phyloP scores from a whole-genome alignment of 2,113 vertebrate species.

The Mirounga angustirostris region DNA sequence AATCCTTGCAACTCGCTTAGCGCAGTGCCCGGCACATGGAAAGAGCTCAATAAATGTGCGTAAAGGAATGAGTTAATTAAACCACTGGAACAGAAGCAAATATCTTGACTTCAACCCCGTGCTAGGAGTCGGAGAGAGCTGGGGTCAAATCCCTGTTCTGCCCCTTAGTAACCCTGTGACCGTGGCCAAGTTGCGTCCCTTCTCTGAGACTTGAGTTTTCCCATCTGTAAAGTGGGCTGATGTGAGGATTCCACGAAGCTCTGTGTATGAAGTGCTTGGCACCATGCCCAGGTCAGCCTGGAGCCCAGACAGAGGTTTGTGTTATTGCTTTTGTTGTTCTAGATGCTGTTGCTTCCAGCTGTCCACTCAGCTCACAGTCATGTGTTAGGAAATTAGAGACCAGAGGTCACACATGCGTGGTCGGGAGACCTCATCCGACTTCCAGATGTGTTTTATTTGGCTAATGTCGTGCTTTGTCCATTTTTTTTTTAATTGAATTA shows the following conservation, averaged over 20 bases:
- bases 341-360: neutral
- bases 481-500: neutral
- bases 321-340: neutral
- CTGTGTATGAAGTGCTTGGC: fast-evolving
- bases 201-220: neutral
- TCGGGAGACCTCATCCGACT: neutral
- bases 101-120: neutral
- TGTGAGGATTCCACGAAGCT: fast-evolving
- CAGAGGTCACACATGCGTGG: neutral
- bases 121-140: neutral
- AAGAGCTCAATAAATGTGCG: no score
- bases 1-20: neutral
- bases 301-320: neutral
- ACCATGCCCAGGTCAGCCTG: fast-evolving
- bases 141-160: neutral
- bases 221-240: neutral
- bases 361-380: neutral
- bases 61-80: neutral
- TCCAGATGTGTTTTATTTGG: slow-evolving; percentile 26
- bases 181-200: fast-evolving
- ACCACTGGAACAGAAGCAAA: no score
- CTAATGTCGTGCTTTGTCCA: fast-evolving
- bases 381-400: neutral
- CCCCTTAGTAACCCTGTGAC: fast-evolving
- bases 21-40: neutral